Evolutionary conservation across 2,797 vertebrate genomes (phyloP).

Genomic region (Malurus leucopterus): DNA sequence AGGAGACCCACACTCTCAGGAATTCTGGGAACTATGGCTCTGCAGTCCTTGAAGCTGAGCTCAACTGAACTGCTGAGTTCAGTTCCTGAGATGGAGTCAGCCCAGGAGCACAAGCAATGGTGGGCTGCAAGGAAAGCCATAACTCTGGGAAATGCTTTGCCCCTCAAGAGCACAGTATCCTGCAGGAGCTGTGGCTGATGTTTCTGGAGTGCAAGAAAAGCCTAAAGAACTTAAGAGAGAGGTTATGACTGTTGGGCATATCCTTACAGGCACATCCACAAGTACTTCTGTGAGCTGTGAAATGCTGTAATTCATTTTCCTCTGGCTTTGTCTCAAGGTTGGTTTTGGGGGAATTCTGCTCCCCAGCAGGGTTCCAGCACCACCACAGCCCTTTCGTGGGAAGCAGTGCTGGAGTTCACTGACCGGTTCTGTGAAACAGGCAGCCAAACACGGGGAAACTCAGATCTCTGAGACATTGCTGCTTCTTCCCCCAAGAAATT

Average conservation of each 20-base stretch:
- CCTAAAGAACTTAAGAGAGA: too few relatives aligned
- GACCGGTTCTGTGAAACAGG: not conserved
- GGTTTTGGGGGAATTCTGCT: not conserved
- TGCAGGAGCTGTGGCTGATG: not conserved
- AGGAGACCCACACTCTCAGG: not conserved
- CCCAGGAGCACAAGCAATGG: accelerated
- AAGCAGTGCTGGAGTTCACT: accelerated
- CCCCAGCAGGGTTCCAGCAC: too few relatives aligned
- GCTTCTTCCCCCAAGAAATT: not conserved
- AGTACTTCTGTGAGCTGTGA: not conserved
- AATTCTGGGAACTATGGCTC: not conserved
- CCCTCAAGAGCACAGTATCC: not conserved
- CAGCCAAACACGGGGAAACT: not conserved
- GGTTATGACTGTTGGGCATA: not conserved
- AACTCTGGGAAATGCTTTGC: not conserved
- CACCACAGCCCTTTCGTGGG: not conserved
- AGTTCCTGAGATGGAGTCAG: accelerated
- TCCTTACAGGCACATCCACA: not conserved
- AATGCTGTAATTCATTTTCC: not conserved
- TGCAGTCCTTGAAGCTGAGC: not conserved
- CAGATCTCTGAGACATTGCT: not conserved
- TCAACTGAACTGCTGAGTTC: not conserved
- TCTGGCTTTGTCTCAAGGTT: not conserved
- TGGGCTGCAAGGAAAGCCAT: not conserved
- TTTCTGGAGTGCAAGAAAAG: not conserved